Percentiles rank a stretch among this genome's conserved stretches.
These are phyloP conservation scores for Albula goreensis DNA, from an alignment of 2,113 vertebrate genomes.

Conservation along the genomic window DNA sequence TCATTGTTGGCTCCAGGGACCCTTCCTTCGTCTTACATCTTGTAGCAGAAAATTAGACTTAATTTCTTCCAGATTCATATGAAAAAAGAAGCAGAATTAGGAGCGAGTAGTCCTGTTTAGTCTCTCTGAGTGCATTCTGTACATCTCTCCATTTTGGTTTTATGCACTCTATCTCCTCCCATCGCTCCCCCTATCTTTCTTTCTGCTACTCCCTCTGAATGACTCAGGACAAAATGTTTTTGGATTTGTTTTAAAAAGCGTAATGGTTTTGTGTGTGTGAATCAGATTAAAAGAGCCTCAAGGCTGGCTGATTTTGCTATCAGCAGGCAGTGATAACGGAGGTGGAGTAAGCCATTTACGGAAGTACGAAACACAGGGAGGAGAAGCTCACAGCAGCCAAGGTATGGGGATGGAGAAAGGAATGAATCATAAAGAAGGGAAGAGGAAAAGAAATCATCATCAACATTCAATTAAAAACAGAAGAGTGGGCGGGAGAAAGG, in stretches of 20 bases:
- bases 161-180: background rate
- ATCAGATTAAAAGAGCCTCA: background rate
- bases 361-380: background rate
- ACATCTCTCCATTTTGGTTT: background rate
- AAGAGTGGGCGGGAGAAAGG: background rate
- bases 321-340: background rate
- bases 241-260: background rate
- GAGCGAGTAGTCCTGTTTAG: background rate
- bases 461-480: background rate
- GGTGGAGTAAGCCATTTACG: background rate
- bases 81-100: background rate
- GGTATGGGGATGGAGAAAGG: background rate
- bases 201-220: background rate
- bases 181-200: background rate
- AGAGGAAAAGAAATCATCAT: background rate
- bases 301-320: background rate
- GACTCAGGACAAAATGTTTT: background rate
- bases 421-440: background rate
- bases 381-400: background rate
- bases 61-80: background rate
- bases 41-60: background rate
- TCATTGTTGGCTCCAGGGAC: background rate
- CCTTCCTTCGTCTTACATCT: background rate
- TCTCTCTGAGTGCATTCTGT: background rate
- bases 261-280: background rate